A percentile compares a stretch with the other conserved stretches of the same genome.
These are phyloP conservation scores for Poecilia latipinna DNA, from an alignment of 2,113 vertebrate genomes.

Conservation along the genomic window DNA sequence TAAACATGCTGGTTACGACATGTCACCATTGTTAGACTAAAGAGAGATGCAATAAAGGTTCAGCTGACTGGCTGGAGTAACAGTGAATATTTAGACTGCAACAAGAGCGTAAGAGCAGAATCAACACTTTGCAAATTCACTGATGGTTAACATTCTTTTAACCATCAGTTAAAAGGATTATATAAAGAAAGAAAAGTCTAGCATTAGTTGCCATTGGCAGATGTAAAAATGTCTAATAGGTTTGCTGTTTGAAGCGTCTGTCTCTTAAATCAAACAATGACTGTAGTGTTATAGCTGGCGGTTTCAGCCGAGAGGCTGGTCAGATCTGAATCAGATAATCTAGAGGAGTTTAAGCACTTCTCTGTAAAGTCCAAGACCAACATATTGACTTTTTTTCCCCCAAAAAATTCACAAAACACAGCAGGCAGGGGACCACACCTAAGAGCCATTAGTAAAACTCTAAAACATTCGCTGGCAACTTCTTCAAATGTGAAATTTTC, in stretches of 20 bases:
- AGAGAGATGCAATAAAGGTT: slow-evolving; percentile 42
- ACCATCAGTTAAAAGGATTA: neutral
- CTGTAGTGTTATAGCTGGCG: neutral
- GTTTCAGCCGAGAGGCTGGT: neutral
- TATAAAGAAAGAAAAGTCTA: neutral
- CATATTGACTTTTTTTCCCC: neutral
- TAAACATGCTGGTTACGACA: slow-evolving; percentile 24
- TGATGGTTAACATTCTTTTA: slow-evolving; percentile 22
- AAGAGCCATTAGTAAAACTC: slow-evolving; percentile 1
- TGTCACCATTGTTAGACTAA: slow-evolving; percentile 18
- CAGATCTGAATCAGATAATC: neutral
- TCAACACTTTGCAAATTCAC: neutral
- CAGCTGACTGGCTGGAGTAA: slow-evolving; percentile 37
- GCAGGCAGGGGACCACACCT: neutral
- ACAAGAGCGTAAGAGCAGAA: slow-evolving; percentile 26
- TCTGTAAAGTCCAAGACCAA: neutral
- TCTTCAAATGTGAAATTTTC: slow-evolving; percentile 2
- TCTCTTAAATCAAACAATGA: neutral
- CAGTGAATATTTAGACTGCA: slow-evolving; percentile 31
- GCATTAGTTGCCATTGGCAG: neutral
- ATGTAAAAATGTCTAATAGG: too few species aligned
- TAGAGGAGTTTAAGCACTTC: neutral
- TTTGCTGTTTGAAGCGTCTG: too few species aligned
- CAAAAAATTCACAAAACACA: neutral
- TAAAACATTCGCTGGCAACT: slow-evolving; percentile 1